Base-by-base conservation (phyloP, 35 echinoderm and acorn worm genomes). In the Stichopus chloronotus region DNA sequence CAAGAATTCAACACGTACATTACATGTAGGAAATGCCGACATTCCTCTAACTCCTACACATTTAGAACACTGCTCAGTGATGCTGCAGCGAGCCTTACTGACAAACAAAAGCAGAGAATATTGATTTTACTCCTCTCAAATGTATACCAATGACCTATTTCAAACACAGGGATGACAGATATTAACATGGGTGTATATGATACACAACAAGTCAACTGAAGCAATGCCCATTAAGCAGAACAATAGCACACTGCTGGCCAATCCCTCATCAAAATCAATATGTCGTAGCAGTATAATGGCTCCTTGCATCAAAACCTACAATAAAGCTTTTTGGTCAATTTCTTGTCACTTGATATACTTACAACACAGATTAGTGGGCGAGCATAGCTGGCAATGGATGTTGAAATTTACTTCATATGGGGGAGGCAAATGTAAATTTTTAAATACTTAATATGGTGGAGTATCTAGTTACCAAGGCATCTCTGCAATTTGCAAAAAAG, bases 111-210 rank as follows among this genome's bases (percentile, higher is more conserved):
- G 82, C 56, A 58, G 55, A 58, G 82, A 58, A 57, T 85, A 85
- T 85, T 85, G 82, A 85, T 85, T 85, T 85, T 85, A n/a, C 22
- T 85, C n/a, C 55, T 59, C 52, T 9, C 8, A 85, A 7, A 74
- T 20, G 22, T 74, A 21, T 74, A 74, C 69, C 69, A 74, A 56
- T 85, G 82, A 58, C 82, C 82, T 85, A 85, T 85, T 85, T 85
- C 55, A 85, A 85, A 85, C 82, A 85, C 54, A 13, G 9, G n/a
- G 80, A 85, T 58, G 53, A 74, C 69, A n/a, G 69, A 74, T 74
- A 74, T 19, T 74, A 74, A n/a, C 12, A 74, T 43, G 30, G 30
- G 22, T 19, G 4, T 19, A n/a, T n/a, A 74, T n/a, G 69, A 74
- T 74, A 74, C 69, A 74, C 19, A 74, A 74, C 19, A 74, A 74